These are phyloP conservation scores for Danio choprae DNA, from an alignment of 2,797 vertebrate genomes.

Conservation along the genomic window DNA sequence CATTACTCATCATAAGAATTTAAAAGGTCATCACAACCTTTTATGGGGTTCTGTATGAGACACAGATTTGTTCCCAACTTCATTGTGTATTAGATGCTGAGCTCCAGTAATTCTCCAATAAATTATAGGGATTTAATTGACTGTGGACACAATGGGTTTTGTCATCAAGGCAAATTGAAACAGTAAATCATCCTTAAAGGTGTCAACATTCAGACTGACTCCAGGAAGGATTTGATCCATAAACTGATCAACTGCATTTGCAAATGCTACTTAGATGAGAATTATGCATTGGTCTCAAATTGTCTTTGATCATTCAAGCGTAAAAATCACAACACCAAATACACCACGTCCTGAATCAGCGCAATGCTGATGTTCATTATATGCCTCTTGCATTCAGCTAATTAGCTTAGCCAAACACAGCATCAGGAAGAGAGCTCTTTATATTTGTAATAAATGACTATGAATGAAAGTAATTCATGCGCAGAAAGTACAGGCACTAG, in stretches of 20 bases:
- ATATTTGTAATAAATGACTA: constrained; percentile 36
- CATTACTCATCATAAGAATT: background rate
- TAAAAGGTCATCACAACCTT: constrained; percentile 20
- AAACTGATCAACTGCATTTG: constrained; percentile 56
- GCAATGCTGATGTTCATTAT: constrained; percentile 38
- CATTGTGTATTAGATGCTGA: constrained; percentile 15
- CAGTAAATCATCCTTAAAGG: constrained; percentile 75
- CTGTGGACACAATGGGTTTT: constrained; percentile 67
- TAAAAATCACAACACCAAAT: constrained; percentile 53
- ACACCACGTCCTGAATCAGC: constrained; percentile 9
- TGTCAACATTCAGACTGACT: constrained; percentile 47
- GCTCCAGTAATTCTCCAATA: constrained; percentile 25
- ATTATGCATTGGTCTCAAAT: constrained; percentile 34
- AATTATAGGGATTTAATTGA: constrained; percentile 70
- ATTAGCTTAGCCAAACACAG: constrained; percentile 50
- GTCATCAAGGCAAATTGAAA: constrained; percentile 70
- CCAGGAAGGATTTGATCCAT: constrained; percentile 50
- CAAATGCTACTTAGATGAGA: constrained; percentile 45
- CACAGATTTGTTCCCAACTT: constrained; percentile 26
- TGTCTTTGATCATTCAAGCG: constrained; percentile 44
- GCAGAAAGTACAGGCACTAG: constrained; percentile 6
- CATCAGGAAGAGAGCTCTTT: constrained; percentile 19
- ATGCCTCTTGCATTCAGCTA: constrained; percentile 44
- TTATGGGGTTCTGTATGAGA: constrained; percentile 5
- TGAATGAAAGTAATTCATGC: constrained; percentile 22